phyloP scores from a whole-genome alignment of 2,113 vertebrate species.

The Podilymbus podiceps region DNA sequence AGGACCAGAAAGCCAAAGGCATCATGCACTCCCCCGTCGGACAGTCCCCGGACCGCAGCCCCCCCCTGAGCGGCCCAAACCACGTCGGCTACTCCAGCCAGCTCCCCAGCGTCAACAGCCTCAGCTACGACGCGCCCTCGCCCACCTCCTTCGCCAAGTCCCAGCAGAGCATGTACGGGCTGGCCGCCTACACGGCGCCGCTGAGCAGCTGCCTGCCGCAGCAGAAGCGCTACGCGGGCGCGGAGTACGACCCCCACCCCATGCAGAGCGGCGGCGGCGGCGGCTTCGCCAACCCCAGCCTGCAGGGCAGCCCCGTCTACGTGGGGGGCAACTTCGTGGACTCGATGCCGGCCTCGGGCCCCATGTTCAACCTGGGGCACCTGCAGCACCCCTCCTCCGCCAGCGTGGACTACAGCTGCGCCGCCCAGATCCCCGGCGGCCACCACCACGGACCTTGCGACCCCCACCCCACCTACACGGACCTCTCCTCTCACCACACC shows the following conservation, averaged over 20 bases:
- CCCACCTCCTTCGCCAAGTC: conserved; percentile 95
- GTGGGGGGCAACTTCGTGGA: conserved; percentile 99
- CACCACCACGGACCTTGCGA: conserved; percentile 99
- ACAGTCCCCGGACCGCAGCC: conserved; percentile 96
- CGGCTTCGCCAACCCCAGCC: conserved; percentile 88
- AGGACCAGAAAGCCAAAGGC: conserved; percentile 99
- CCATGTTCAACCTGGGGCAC: conserved; percentile 98
- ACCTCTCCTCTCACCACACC: conserved; percentile 97
- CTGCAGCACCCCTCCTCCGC: conserved; percentile 98
- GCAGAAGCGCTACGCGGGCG: conserved; percentile 94
- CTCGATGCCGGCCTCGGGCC: conserved; percentile 98
- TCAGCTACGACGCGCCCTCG: conserved; percentile 95
- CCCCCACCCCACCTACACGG: conserved; percentile 99
- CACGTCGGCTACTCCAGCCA: conserved; percentile 94
- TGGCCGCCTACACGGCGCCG: conserved; percentile 97
- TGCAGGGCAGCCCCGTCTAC: conserved; percentile 98
- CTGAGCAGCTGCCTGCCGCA: conserved; percentile 96
- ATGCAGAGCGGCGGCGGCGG: conserved; percentile 93
- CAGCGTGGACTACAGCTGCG: conserved; percentile 99
- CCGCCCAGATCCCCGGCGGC: conserved; percentile 97
- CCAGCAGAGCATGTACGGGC: conserved; percentile 97
- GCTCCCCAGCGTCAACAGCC: conserved; percentile 87
- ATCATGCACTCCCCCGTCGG: conserved; percentile 95
- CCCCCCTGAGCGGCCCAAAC: conserved; percentile 88
- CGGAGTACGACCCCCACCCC: conserved; percentile 95